Evolutionary conservation across 2,888 invertebrate genomes (phyloP).

Genomic region (Diachrysia chrysitis): DNA sequence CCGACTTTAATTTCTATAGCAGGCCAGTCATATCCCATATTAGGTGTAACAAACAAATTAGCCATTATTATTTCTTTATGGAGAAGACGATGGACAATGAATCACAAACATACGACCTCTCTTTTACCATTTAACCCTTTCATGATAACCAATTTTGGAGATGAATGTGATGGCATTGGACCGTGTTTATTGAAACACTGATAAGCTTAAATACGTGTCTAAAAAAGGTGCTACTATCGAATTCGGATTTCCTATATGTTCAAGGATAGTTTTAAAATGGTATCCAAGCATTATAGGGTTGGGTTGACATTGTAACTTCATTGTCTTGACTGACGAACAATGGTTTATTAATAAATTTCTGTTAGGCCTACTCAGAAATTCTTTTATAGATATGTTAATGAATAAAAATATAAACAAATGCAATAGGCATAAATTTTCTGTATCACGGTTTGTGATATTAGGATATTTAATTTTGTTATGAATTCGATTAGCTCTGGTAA

Average conservation of each 20-base stretch:
- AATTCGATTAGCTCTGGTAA: too few relatives aligned
- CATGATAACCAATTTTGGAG: neutral
- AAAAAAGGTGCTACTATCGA: neutral
- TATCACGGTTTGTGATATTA: too few relatives aligned
- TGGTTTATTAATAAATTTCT: neutral
- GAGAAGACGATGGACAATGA: too few relatives aligned
- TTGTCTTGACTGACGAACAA: neutral
- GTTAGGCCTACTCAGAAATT: neutral
- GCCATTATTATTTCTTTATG: neutral
- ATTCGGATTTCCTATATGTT: constrained; percentile 2
- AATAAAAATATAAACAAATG: too few relatives aligned
- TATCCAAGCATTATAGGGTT: neutral
- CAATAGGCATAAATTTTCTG: too few relatives aligned
- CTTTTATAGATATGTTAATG: neutral
- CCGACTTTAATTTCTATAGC: too few relatives aligned
- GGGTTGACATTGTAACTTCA: neutral
- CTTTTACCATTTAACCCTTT: neutral
- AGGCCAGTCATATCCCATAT: too few relatives aligned
- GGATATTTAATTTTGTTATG: too few relatives aligned
- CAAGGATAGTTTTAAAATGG: constrained; percentile 1
- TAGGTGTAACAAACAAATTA: neutral
- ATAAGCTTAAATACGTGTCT: constrained; percentile 15
- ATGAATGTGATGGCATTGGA: constrained; percentile 7
- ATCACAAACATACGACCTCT: neutral
- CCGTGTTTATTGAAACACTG: constrained; percentile 2